Conservation (phyloP, 2,797 vertebrate species). For the Urophycis tenuis region DNA sequence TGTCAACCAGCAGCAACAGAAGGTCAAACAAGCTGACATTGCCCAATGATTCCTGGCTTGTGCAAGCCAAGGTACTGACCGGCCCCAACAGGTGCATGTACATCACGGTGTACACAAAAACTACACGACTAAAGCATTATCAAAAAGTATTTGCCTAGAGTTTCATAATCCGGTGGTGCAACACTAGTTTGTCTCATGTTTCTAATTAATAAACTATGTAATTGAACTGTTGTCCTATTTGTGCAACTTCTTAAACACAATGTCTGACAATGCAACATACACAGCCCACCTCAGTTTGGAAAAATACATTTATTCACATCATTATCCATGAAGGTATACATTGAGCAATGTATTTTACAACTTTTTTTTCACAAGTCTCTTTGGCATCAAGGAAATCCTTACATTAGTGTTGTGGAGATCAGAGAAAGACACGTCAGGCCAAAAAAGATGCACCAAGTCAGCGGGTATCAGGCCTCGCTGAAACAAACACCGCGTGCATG, state of each 20-base stretch:
- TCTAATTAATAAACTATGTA: slow-evolving; percentile 60
- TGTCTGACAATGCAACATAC: neutral
- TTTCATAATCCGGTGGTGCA: slow-evolving; percentile 12
- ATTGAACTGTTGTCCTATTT: slow-evolving; percentile 18
- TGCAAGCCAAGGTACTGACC: neutral
- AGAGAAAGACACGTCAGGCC: neutral
- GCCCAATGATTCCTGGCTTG: neutral
- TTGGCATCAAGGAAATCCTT: slow-evolving; percentile 49
- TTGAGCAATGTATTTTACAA: slow-evolving; percentile 34
- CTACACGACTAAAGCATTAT: neutral
- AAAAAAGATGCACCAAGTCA: too few relatives aligned
- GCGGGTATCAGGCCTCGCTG: neutral
- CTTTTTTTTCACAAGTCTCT: slow-evolving; percentile 48
- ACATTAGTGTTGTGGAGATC: slow-evolving; percentile 12
- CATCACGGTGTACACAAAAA: neutral
- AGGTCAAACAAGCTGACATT: neutral
- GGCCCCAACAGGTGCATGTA: neutral
- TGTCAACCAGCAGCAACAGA: slow-evolving; percentile 1
- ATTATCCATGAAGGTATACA: slow-evolving; percentile 38
- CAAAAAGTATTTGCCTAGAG: neutral
- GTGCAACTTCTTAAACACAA: neutral
- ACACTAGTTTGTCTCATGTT: slow-evolving; percentile 44
- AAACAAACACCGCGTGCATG: neutral
- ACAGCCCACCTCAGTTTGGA: slow-evolving; percentile 48
- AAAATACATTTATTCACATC: slow-evolving; percentile 79